Evolutionary conservation across 2,888 invertebrate genomes (phyloP), one percentile per base, ranked within the genome.

Genomic region (Leptopilina myrica): DNA sequence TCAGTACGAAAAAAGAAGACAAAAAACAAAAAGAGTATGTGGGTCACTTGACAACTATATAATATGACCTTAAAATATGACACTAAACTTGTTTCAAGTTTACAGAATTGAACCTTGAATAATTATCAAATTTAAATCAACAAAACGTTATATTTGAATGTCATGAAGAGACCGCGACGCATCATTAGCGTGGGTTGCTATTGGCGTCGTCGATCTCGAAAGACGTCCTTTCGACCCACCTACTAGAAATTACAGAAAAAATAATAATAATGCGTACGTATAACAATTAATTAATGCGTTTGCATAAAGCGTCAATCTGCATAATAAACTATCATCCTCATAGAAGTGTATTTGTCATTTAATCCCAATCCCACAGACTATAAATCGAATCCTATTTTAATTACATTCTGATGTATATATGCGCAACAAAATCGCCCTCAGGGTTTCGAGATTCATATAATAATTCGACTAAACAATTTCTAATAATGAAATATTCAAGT

Each of bases 201-300:
- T 5, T n/a, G 59, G 59, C 59, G 85, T 84, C 85, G 84, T 83
- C 49, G 83, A 81, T 84, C 46, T 46, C 78, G 83, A 80, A 20
- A 43, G 76, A 82, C 86, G 87, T 86, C 88, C 85, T 87, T 88
- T 15, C 86, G 82, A 83, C 84, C 84, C 83, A 84, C 84, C 81
- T 84, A 49, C 12, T 82, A 79, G 84, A 84, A 85, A 84, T 85
- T 33, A 33, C 3, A 33, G 5, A 5, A 33, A 33, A 33, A 33
- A 33, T 26, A 33, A 33, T 33, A 86, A 85, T 84, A 83, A 86
- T 85, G 84, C 84, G 84, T 85, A 86, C 86, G 12, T 49, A 85
- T 85, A 86, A 86, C 86, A 87, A 87, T 88, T 88, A 88, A 89
- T 89, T 89, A 89, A 87, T 87, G 86, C 84, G 86, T 85, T 85